These are phyloP conservation scores for Pteromalus puparum DNA, from an alignment of 1,140 invertebrate genomes.

Conservation along the genomic window DNA sequence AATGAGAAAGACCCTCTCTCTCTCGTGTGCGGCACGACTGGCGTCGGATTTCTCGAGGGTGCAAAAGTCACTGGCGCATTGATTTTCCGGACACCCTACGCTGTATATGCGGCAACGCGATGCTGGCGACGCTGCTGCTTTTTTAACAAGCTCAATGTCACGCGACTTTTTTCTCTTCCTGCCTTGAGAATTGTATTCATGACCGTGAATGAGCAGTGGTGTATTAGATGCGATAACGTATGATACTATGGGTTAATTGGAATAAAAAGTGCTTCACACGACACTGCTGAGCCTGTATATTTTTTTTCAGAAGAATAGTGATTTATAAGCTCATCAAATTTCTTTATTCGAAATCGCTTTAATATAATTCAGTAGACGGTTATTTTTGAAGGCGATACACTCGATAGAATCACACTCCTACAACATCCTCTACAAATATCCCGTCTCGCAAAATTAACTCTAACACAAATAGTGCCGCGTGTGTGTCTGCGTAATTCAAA, in stretches of 20 bases:
- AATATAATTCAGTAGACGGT: no score
- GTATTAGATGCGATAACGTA: neutral
- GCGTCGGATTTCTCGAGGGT: slow-evolving; percentile 41
- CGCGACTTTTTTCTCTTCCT: neutral
- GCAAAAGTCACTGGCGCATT: slow-evolving; percentile 41
- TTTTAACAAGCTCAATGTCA: slow-evolving; percentile 27
- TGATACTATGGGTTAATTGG: no score
- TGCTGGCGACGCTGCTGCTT: neutral
- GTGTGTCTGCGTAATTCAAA: no score
- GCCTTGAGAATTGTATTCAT: slow-evolving; percentile 9
- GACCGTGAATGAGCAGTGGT: slow-evolving; percentile 5
- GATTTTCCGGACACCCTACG: slow-evolving; percentile 33
- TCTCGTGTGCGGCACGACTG: slow-evolving; percentile 2
- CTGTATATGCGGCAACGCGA: neutral
- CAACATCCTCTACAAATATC: no score
- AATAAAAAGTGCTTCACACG: neutral
- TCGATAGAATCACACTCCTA: no score
- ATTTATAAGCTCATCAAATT: no score
- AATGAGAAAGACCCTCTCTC: slow-evolving; percentile 21
- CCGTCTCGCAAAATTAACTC: no score
- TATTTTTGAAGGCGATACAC: no score
- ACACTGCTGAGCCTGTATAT: neutral
- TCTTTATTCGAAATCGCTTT: no score
- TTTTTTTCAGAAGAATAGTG: no score
- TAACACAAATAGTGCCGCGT: no score